Conservation (phyloP, 1,140 invertebrate species). For the Drosophila mayri region DNA sequence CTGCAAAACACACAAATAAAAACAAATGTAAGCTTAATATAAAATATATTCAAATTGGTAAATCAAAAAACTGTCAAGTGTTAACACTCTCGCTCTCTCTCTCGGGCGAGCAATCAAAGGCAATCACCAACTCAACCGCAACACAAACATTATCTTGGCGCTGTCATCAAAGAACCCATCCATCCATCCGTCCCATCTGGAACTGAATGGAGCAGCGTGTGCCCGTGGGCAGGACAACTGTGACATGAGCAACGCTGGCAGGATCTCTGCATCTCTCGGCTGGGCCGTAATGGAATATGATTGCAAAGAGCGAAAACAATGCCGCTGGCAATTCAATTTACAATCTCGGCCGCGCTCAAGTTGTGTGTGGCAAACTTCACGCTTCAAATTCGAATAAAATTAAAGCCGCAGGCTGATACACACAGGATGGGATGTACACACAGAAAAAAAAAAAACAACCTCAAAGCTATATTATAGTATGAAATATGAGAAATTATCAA, state of each 20-base stretch:
- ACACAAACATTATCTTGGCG: slow-evolving; percentile 73
- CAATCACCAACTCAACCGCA: slow-evolving; percentile 75
- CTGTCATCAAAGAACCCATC: slow-evolving; percentile 65
- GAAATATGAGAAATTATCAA: too few species aligned
- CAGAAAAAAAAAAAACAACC: not conserved
- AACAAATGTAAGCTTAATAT: slow-evolving; percentile 3
- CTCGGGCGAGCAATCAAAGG: slow-evolving; percentile 67
- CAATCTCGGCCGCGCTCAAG: slow-evolving; percentile 67
- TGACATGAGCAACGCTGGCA: slow-evolving; percentile 68
- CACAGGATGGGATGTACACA: slow-evolving; percentile 13
- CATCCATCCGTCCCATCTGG: not conserved
- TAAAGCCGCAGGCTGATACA: slow-evolving; percentile 68
- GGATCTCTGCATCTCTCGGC: slow-evolving; percentile 29
- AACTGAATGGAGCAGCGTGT: slow-evolving; percentile 15
- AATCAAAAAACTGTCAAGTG: slow-evolving; percentile 40
- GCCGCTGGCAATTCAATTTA: slow-evolving; percentile 83
- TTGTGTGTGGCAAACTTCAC: slow-evolving; percentile 78
- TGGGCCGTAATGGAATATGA: slow-evolving; percentile 80
- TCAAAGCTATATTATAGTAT: too few species aligned
- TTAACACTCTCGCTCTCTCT: slow-evolving; percentile 25
- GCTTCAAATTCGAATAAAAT: slow-evolving; percentile 72
- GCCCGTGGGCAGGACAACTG: slow-evolving; percentile 50
- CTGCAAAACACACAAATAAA: slow-evolving; percentile 86
- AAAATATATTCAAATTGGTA: slow-evolving; percentile 35
- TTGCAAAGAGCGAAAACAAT: slow-evolving; percentile 83